Evolutionary conservation across 1,140 invertebrate species (phyloP), one percentile per base, ranked within the genome.

Genomic region (Drosophila suzukii): DNA sequence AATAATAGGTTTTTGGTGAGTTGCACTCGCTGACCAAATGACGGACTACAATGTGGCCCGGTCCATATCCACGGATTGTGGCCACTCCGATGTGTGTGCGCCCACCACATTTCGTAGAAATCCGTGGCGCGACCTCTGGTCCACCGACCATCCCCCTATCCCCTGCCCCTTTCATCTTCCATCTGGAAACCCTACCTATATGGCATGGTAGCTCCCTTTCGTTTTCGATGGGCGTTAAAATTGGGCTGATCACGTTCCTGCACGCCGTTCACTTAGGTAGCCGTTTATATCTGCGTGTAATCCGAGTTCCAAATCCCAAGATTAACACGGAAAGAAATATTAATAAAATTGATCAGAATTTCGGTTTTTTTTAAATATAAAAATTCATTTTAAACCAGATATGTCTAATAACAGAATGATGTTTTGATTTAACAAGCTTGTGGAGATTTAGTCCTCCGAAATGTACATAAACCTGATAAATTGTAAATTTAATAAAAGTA

Each of bases 181-280:
- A 70, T 36, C 41, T 47, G 20, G 59, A 55, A 32, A 53, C 49
- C 20, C 30, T 49, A 49, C 44, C 36, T 41, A 71, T 34, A 20
- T 44, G 67, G 53, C 59, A 32, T 53, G 72, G 60, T 75, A 75
- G 60, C 72, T 75, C 72, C 51, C 55, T 58, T 76, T 76, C 62
- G 62, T 61, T 89, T 81, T 75, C 73, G 76, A 91, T 89, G 89
- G 89, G 89, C 89, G 89, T 91, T 85, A 91, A 91, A 89, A 91
- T 90, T 91, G 89, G 89, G 89, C 81, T 90, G 89, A 90, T 91
- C 89, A 91, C 90, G 89, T 91, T 86, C 89, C 89, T 73, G 83
- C 71, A 81, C 65, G 81, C 81, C 77, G 85, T 84, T 90, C 77
- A 84, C 84, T 89, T 89, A 89, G 84, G 84, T 89, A 89, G 84